These are phyloP conservation scores for Ligdia adustata DNA, from an alignment of 2,888 invertebrate genomes.

Conservation along the genomic window DNA sequence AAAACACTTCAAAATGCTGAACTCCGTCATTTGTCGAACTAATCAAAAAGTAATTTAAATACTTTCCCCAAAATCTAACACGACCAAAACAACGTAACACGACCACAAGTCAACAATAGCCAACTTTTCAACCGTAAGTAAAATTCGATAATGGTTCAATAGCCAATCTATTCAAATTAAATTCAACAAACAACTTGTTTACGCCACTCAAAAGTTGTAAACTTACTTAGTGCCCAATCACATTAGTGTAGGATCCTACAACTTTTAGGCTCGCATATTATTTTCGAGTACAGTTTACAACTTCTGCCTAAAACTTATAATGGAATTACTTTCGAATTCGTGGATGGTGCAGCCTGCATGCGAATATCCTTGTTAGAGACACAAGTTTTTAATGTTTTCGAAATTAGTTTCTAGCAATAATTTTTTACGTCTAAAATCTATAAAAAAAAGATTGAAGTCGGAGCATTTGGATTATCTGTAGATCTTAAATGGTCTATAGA, in stretches of 20 bases:
- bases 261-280: constrained; percentile 62
- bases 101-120: constrained; percentile 2
- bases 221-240: constrained; percentile 66
- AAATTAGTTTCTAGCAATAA: too few relatives aligned
- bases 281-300: constrained; percentile 64
- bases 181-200: constrained; percentile 49
- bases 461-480: too few relatives aligned
- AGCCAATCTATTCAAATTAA: constrained; percentile 31
- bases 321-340: constrained; percentile 77
- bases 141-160: constrained; percentile 24
- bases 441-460: too few relatives aligned
- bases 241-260: constrained; percentile 62
- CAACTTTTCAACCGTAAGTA: constrained; percentile 10
- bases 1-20: too few relatives aligned
- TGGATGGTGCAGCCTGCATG: constrained; percentile 51
- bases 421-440: too few relatives aligned
- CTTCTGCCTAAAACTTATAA: constrained; percentile 69
- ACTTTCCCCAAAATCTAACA: constrained; percentile 1
- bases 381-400: constrained; percentile 35
- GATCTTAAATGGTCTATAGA: too few relatives aligned
- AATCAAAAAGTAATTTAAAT: background rate
- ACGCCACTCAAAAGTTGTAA: constrained; percentile 66
- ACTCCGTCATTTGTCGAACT: too few relatives aligned
- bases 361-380: constrained; percentile 50
- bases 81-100: background rate